A percentile compares a stretch with the other conserved stretches of the same genome.
phyloP scores from a whole-genome alignment of 2,113 vertebrate genomes.

The Oncorhynchus masou region DNA sequence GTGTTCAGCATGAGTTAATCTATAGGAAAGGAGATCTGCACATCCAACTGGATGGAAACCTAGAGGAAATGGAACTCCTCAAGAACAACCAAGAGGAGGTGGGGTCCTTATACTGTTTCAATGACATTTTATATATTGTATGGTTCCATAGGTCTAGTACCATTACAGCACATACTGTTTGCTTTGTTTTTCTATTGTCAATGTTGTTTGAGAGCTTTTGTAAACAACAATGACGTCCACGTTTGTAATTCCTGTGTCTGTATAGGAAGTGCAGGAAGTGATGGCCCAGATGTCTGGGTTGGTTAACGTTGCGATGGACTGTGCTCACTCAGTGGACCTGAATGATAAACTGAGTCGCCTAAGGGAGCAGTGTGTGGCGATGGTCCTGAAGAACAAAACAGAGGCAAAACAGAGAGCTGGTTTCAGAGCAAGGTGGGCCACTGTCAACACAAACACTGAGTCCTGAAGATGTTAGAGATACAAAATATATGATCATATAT shows the following conservation, averaged over 20 bases:
- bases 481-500: not conserved
- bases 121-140: not conserved
- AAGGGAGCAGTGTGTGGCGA: conserved; percentile 70
- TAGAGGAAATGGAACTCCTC: conserved; percentile 69
- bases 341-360: conserved; percentile 64
- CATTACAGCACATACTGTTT: too few relatives aligned
- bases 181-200: too few relatives aligned
- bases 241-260: not conserved
- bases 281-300: not conserved
- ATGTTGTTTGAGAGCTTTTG: too few relatives aligned
- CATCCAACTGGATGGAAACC: conserved; percentile 71
- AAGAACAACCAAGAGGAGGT: conserved; percentile 75
- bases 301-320: conserved; percentile 65
- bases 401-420: conserved; percentile 75
- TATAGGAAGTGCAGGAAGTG: conserved; percentile 2
- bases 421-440: conserved; percentile 73
- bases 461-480: not conserved
- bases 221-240: not conserved
- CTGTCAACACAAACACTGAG: not conserved
- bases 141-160: too few relatives aligned
- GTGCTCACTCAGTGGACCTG: conserved; percentile 59
- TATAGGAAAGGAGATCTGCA: conserved; percentile 59
- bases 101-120: not conserved
- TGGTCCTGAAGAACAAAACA: conserved; percentile 74
- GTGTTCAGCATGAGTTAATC: not conserved